These are phyloP conservation scores for Moxostoma hubbsi DNA, from an alignment of 2,797 vertebrate genomes.

Conservation along the genomic window DNA sequence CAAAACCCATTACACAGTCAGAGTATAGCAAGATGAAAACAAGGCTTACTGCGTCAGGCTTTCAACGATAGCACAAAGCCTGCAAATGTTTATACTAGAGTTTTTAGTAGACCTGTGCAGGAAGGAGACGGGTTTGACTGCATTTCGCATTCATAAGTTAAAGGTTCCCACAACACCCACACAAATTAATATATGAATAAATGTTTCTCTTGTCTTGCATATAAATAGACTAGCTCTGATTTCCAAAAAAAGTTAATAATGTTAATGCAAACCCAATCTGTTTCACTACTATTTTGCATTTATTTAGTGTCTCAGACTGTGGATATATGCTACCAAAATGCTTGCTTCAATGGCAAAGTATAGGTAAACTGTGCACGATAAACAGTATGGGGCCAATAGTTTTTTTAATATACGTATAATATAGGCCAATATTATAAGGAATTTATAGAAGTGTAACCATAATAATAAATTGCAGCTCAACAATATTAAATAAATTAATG, in stretches of 20 bases:
- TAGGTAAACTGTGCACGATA: too few relatives aligned
- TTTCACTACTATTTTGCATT: neutral
- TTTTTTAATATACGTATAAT: too few relatives aligned
- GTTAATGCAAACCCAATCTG: slow-evolving; percentile 7
- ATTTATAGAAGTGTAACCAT: too few relatives aligned
- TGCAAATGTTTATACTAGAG: slow-evolving; percentile 27
- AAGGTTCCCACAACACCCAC: slow-evolving; percentile 1
- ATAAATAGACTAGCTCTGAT: neutral
- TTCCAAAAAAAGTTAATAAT: neutral
- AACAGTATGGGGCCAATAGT: too few relatives aligned
- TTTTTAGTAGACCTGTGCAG: slow-evolving; percentile 24
- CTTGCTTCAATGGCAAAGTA: too few relatives aligned
- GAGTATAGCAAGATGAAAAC: slow-evolving; percentile 41
- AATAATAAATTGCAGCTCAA: too few relatives aligned
- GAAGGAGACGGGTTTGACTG: slow-evolving; percentile 11
- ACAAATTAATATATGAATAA: slow-evolving; percentile 1
- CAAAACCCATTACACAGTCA: slow-evolving; percentile 26
- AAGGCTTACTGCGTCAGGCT: slow-evolving; percentile 24
- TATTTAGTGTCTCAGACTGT: too few relatives aligned
- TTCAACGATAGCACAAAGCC: slow-evolving; percentile 28
- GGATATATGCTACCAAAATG: too few relatives aligned
- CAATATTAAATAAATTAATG: too few relatives aligned
- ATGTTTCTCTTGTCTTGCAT: neutral
- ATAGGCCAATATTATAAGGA: too few relatives aligned
- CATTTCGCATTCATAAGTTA: neutral